Percentiles rank a stretch among this genome's conserved stretches.
These are phyloP conservation scores for Salminus brasiliensis DNA, from an alignment of 2,113 vertebrate species.

Conservation along the genomic window DNA sequence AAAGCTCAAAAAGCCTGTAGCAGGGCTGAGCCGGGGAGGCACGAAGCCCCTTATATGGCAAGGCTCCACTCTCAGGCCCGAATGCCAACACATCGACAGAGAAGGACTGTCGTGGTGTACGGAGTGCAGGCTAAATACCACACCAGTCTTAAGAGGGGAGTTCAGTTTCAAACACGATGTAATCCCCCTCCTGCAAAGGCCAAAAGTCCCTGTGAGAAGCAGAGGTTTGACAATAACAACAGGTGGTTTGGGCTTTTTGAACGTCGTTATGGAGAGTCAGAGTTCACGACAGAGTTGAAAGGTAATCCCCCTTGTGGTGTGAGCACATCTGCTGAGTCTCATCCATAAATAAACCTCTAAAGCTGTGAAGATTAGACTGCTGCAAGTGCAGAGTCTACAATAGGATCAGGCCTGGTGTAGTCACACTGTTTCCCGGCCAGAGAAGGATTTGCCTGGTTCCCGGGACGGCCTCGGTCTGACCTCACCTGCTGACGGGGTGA, in stretches of 20 bases:
- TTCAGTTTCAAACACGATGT: conserved; percentile 10
- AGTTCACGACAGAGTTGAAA: conserved; percentile 59
- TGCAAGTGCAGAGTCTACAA: not conserved
- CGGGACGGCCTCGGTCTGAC: not conserved
- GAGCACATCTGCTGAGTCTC: not conserved
- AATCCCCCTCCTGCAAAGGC: not conserved
- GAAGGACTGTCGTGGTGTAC: conserved; percentile 18
- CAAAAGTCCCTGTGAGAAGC: conserved; percentile 4
- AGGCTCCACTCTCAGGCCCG: conserved; percentile 52
- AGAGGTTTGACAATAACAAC: conserved; percentile 18
- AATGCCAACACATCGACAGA: conserved; percentile 57
- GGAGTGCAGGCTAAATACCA: conserved; percentile 15
- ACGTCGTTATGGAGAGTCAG: conserved; percentile 28
- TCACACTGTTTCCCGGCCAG: not conserved
- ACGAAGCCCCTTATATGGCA: conserved; percentile 72
- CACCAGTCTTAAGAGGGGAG: conserved; percentile 10
- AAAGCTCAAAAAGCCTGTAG: conserved; percentile 39
- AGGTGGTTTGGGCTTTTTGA: not conserved
- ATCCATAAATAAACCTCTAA: not conserved
- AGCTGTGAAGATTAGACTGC: not conserved
- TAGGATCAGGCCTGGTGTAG: not conserved
- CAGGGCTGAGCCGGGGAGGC: conserved; percentile 55
- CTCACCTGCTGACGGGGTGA: conserved; percentile 2
- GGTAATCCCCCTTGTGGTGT: not conserved
- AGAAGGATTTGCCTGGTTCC: not conserved